phyloP scores from a whole-genome alignment of 2,113 vertebrate genomes.

The Calcarius ornatus region DNA sequence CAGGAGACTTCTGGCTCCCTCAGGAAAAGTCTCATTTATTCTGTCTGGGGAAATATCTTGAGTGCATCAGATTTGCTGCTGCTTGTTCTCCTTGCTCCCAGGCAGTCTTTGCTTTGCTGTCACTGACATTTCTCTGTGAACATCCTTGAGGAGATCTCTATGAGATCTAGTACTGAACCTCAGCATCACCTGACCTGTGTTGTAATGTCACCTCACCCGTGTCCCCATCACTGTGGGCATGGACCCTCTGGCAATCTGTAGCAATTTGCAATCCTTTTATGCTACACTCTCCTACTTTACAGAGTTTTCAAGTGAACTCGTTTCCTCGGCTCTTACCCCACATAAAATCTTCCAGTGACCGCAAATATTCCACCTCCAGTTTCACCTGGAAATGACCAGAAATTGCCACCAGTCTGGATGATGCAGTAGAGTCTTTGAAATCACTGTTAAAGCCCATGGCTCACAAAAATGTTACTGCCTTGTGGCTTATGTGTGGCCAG shows the following conservation, averaged over 20 bases:
- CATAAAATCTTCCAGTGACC: background rate
- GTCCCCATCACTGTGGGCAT: fast-evolving
- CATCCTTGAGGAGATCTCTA: background rate
- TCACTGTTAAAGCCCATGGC: background rate
- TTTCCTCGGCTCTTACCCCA: background rate
- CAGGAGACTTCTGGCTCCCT: background rate
- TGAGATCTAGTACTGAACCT: background rate
- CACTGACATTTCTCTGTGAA: background rate
- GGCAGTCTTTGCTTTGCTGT: background rate
- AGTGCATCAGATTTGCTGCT: background rate
- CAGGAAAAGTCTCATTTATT: background rate
- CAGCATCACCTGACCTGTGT: no score
- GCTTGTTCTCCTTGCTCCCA: background rate
- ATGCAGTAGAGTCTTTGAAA: background rate
- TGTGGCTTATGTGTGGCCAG: background rate
- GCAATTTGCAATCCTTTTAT: background rate
- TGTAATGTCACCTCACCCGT: background rate
- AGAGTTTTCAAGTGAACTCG: background rate
- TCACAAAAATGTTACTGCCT: background rate
- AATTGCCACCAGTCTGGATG: background rate
- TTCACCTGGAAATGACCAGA: background rate
- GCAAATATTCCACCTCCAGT: background rate
- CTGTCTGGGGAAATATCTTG: background rate
- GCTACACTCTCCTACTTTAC: background rate
- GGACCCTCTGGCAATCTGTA: background rate